These are phyloP conservation scores for Drosophila watanabei DNA, from an alignment of 1,140 invertebrate genomes.

Conservation along the genomic window DNA sequence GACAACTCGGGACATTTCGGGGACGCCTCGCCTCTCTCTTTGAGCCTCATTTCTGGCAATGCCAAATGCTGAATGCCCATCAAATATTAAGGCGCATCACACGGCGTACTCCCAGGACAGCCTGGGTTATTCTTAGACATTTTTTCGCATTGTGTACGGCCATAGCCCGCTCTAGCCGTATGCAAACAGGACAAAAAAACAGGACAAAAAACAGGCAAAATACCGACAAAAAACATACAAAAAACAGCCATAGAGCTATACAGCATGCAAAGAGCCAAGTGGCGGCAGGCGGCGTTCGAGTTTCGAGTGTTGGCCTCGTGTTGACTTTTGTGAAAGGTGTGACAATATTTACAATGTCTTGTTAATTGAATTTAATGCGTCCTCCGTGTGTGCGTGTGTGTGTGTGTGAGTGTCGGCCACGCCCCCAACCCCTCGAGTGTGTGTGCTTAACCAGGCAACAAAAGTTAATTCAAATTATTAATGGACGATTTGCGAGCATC, in stretches of 20 bases:
- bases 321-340: slow-evolving; percentile 74
- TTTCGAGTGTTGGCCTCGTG: slow-evolving; percentile 60
- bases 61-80: not conserved
- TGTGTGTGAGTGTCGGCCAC: slow-evolving; percentile 2
- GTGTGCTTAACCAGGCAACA: slow-evolving; percentile 40
- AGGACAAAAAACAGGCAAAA: not conserved
- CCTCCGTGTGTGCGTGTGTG: slow-evolving; percentile 2
- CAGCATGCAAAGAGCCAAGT: slow-evolving; percentile 27
- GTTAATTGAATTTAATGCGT: slow-evolving; percentile 76
- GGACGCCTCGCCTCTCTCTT: not conserved
- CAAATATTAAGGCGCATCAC: slow-evolving; percentile 6
- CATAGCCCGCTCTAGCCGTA: slow-evolving; percentile 17
- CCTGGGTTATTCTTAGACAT: not conserved
- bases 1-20: not conserved
- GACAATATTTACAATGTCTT: slow-evolving; percentile 72
- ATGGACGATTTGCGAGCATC: slow-evolving; percentile 58
- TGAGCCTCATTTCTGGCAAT: not conserved
- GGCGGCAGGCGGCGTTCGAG: slow-evolving; percentile 26
- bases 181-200: slow-evolving; percentile 23
- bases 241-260: not conserved
- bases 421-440: slow-evolving; percentile 3
- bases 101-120: not conserved
- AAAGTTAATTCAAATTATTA: slow-evolving; percentile 65
- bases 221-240: not conserved
- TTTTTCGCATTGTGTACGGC: slow-evolving; percentile 9